phyloP scores from a whole-genome alignment of 1,140 invertebrate species.

The Heliothis virescens region DNA sequence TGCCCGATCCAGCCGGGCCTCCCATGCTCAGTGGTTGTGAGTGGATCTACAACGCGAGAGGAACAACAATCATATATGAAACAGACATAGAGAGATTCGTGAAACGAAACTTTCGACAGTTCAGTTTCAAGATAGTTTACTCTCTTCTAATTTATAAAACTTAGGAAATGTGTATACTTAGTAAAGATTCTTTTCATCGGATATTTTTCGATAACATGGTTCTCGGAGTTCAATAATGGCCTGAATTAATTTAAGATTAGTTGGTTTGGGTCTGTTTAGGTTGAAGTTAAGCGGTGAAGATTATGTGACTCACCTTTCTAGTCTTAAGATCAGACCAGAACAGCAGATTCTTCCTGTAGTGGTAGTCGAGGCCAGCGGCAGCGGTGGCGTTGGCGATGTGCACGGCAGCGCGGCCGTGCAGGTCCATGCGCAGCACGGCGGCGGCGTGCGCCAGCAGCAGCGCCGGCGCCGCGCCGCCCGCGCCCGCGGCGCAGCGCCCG shows the following conservation, averaged over 20 bases:
- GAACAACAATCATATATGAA: too few species aligned
- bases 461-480: conserved; percentile 87
- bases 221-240: too few species aligned
- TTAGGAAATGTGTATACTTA: not conserved
- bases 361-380: conserved; percentile 95
- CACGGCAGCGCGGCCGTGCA: conserved; percentile 88
- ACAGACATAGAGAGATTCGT: too few species aligned
- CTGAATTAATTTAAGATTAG: too few species aligned
- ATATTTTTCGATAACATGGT: too few species aligned
- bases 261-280: too few species aligned
- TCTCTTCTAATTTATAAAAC: not conserved
- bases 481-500: conserved; percentile 89
- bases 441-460: conserved; percentile 95
- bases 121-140: too few species aligned
- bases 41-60: conserved; percentile 85
- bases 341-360: conserved; percentile 93
- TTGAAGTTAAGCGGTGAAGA: too few species aligned
- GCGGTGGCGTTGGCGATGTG: conserved; percentile 91
- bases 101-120: too few species aligned
- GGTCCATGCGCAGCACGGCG: conserved; percentile 90
- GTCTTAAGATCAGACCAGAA: conserved; percentile 98
- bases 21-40: conserved; percentile 86
- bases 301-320: conserved; percentile 87
- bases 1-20: conserved; percentile 70
- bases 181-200: too few species aligned